Base-by-base conservation (phyloP, 2,797 vertebrate species). In the Lepilemur ruficaudatus region DNA sequence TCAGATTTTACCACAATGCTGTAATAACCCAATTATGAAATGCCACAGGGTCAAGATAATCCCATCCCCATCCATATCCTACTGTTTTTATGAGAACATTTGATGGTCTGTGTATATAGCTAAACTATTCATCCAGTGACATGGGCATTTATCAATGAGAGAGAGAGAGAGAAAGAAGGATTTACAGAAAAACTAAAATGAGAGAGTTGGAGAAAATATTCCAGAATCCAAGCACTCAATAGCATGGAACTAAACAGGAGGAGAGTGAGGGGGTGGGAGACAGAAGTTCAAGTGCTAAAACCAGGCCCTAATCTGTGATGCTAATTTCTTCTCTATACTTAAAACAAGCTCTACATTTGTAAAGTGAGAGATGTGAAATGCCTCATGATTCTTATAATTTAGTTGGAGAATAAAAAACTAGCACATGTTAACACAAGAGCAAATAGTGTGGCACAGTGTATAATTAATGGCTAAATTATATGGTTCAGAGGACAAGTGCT, bases 401-500 rank as follows among this genome's bases (percentile, higher is more conserved):
- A 92, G 84, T n/a, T 43, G 25, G n/a, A 70, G 76, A 89, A 84
- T 57, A 57, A 50, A 91, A 94, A 80, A 35, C 4, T 78, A 81
- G 92, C 76, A 35, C 52, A 75, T 50, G n/a, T 65, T 90, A 95
- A 76, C 35, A 28, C 46, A 75, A 91, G n/a, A 96, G 90, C 78
- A 95, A 94, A 81, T 50, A 57, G 46, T n/a, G 20, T 85, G 78
- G 30, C 17, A 32, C 15, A 82, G 32, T 48, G 20, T 86, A 30
- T 94, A 96, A 96, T 84, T 96, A 96, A 84, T 61, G 18, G 52
- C 61, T 94, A 94, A 93, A 94, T 95, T 84, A 85, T 84, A 83
- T n/a, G 55, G 48, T 94, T 93, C 22, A 35, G 67, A 94, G 38
- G 48, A 43, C 80, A 90, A 90, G 48, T 82, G 18, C 76, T 92